These are phyloP conservation scores for Hydrozoanthus gracilis DNA, from an alignment of 92 coral and sea anemone genomes.

Conservation along the genomic window DNA sequence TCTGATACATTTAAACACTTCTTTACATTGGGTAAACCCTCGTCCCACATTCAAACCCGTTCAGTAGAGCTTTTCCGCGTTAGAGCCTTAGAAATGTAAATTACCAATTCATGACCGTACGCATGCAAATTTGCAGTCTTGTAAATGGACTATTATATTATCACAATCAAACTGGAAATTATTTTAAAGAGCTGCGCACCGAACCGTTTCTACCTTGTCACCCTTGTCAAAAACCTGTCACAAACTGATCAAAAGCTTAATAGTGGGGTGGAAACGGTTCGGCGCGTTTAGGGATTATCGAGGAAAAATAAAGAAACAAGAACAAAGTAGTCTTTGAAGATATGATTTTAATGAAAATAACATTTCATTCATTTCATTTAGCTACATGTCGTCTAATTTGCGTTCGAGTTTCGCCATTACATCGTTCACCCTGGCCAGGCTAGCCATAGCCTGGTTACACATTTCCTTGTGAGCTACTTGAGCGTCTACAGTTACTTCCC, in stretches of 20 bases:
- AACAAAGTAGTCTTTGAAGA: neutral
- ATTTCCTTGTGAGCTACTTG: constrained; percentile 34
- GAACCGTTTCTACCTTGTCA: neutral
- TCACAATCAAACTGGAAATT: no score
- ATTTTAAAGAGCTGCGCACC: neutral
- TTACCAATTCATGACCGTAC: neutral
- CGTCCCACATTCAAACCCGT: no score
- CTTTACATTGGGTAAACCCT: no score
- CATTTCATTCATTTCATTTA: constrained; percentile 56
- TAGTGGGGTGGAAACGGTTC: neutral
- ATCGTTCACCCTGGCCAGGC: constrained; percentile 9
- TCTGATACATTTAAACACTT: no score
- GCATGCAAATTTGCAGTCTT: neutral
- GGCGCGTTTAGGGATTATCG: neutral
- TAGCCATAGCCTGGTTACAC: constrained; percentile 14
- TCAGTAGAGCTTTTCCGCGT: neutral
- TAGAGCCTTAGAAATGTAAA: neutral
- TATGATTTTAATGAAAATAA: constrained; percentile 25
- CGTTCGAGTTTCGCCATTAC: constrained; percentile 20
- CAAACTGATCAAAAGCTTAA: neutral
- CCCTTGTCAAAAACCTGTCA: neutral
- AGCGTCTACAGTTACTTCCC: constrained; percentile 36
- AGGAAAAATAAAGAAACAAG: neutral
- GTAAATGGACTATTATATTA: neutral
- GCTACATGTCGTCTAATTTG: neutral